phyloP scores from a whole-genome alignment of 2,888 invertebrate genomes.

The Aquatica leii region DNA sequence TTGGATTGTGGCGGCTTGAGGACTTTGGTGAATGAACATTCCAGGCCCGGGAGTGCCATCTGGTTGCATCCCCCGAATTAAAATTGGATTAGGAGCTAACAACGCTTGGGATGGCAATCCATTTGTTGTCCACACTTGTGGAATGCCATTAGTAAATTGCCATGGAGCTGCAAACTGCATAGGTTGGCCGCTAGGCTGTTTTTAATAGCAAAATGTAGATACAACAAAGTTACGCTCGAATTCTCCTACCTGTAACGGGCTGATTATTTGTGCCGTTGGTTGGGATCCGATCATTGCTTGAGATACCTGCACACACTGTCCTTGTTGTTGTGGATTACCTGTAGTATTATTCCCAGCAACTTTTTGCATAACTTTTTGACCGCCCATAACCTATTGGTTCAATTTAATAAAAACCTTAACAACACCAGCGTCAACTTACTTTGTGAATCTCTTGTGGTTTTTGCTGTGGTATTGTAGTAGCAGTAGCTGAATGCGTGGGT shows the following conservation, averaged over 20 bases:
- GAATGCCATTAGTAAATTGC: constrained; percentile 76
- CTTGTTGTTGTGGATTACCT: constrained; percentile 67
- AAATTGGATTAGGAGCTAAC: constrained; percentile 80
- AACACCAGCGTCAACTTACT: constrained; percentile 58
- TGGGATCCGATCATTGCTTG: constrained; percentile 72
- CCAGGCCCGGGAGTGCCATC: constrained; percentile 72
- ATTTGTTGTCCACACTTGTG: constrained; percentile 78
- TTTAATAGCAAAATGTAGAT: too few species aligned
- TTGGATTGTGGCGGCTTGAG: constrained; percentile 70
- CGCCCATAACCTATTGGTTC: constrained; percentile 54
- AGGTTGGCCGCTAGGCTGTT: constrained; percentile 69
- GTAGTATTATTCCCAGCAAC: constrained; percentile 59
- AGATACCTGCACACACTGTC: constrained; percentile 77
- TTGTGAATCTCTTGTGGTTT: constrained; percentile 74
- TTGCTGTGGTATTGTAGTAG: constrained; percentile 61
- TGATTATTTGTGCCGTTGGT: constrained; percentile 77
- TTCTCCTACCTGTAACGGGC: constrained; percentile 70
- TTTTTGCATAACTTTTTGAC: constrained; percentile 66
- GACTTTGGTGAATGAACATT: constrained; percentile 86
- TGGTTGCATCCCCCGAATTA: constrained; percentile 81
- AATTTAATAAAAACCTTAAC: neutral
- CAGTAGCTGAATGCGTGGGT: constrained; percentile 68
- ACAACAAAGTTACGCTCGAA: too few species aligned
- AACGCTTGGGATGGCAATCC: constrained; percentile 75
- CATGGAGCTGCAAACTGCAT: constrained; percentile 82